Evolutionary conservation across 2,113 vertebrate species (phyloP).

Genomic region (Podarcis cretensis): DNA sequence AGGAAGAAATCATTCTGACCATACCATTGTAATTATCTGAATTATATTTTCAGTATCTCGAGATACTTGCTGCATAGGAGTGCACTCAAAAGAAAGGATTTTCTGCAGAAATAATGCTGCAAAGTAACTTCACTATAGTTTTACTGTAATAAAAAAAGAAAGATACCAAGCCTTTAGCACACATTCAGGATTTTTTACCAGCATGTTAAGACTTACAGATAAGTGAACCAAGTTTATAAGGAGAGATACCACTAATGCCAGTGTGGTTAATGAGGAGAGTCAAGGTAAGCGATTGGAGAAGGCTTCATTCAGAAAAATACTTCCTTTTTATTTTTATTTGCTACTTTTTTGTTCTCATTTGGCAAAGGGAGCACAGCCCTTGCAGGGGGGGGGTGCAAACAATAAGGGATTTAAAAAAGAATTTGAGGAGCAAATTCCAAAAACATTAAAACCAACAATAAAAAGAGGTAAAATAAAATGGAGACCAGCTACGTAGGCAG

Average conservation of each 20-base stretch:
- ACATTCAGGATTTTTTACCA: background rate
- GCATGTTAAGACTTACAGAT: background rate
- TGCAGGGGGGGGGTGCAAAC: no score
- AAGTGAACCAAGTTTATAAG: background rate
- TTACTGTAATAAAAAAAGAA: background rate
- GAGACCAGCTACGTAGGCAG: no score
- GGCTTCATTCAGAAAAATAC: no score
- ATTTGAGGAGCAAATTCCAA: no score
- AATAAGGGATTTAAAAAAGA: no score
- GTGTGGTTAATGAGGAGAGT: no score
- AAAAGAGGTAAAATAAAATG: no score
- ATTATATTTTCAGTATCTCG: background rate
- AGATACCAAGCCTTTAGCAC: background rate
- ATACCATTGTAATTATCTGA: background rate
- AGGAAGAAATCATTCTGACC: background rate
- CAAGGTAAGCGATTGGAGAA: background rate
- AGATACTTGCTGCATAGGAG: background rate
- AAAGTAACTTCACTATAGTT: background rate
- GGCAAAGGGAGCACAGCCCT: no score
- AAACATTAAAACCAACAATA: no score
- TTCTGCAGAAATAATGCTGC: background rate
- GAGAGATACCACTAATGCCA: no score
- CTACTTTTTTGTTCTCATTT: no score
- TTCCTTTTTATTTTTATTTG: no score
- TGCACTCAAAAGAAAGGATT: background rate